These are phyloP conservation scores for Dipus sagitta DNA, from an alignment of 2,797 vertebrate species.

Conservation along the genomic window DNA sequence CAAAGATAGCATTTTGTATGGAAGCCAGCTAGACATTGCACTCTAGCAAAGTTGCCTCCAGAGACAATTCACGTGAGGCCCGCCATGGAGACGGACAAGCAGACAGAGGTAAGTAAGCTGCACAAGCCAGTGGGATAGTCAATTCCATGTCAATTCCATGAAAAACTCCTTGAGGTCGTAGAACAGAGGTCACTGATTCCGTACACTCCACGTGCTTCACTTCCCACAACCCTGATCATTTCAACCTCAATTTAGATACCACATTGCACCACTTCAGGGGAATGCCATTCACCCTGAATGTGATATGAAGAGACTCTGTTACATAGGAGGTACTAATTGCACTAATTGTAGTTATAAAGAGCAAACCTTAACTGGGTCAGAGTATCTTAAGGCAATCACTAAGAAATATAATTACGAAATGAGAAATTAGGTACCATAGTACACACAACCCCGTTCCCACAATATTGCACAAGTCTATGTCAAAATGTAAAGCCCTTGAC, in stretches of 20 bases:
- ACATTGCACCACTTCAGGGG: background rate
- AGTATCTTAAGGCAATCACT: background rate
- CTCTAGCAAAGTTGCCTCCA: background rate
- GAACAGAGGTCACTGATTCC: background rate
- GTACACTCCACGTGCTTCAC: background rate
- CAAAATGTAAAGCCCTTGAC: background rate
- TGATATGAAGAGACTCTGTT: background rate
- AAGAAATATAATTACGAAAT: background rate
- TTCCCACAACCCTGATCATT: background rate
- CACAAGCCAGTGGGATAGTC: background rate
- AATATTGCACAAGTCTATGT: background rate
- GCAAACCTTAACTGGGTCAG: background rate
- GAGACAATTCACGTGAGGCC: background rate
- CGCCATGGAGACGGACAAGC: background rate
- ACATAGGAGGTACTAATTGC: background rate
- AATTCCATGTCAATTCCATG: fast-evolving
- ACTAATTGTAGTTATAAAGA: background rate
- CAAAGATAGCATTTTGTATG: conserved; percentile 48
- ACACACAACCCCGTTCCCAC: background rate
- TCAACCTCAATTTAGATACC: background rate
- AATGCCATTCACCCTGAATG: background rate
- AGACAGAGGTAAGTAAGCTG: background rate
- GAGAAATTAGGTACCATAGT: background rate
- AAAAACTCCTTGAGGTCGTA: background rate
- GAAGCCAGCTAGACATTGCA: conserved; percentile 19